Evolutionary conservation across 1,140 invertebrate species (phyloP).

Genomic region (Achatina immaculata): DNA sequence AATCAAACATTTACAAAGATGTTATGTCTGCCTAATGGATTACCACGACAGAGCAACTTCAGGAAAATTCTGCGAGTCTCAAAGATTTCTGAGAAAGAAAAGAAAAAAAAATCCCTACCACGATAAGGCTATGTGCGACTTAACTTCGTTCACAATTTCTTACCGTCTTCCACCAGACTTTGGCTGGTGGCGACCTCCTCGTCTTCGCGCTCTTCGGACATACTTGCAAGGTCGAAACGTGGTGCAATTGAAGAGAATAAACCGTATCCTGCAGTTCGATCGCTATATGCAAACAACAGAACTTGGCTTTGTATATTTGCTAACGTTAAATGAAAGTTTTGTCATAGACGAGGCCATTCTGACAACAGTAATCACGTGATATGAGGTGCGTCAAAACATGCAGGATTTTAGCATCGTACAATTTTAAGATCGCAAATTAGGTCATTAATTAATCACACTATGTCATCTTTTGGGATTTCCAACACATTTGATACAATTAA

Average conservation of each 20-base stretch:
- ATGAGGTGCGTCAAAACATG: neutral
- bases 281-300: neutral
- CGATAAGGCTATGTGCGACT: too few relatives aligned
- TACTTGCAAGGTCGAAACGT: neutral
- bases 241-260: neutral
- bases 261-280: neutral
- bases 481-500: too few relatives aligned
- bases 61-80: too few relatives aligned
- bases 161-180: neutral
- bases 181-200: neutral
- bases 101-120: too few relatives aligned
- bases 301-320: neutral
- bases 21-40: too few relatives aligned
- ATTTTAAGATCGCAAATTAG: neutral
- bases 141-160: too few relatives aligned
- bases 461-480: too few relatives aligned
- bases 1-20: too few relatives aligned
- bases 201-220: neutral
- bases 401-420: neutral
- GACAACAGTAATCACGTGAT: slow-evolving; percentile 1
- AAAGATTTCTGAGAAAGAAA: too few relatives aligned
- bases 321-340: neutral
- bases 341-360: neutral
- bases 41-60: too few relatives aligned
- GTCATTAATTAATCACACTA: neutral